Evolutionary conservation across 2,797 vertebrate genomes (phyloP), one percentile per base, ranked within the genome.

Genomic region (Sebastes taczanowskii): DNA sequence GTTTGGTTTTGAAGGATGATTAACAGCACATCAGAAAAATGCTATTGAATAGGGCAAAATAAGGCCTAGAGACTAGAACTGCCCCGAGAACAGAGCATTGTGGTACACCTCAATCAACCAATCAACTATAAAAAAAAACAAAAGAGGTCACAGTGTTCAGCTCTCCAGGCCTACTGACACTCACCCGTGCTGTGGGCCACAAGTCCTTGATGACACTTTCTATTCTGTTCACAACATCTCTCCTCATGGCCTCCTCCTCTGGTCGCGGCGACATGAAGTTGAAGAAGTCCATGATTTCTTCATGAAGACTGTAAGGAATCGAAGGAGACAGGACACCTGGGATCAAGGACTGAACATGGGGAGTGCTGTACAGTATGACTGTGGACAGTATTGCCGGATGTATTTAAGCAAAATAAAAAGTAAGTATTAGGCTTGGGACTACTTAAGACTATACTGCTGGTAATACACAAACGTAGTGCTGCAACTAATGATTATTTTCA

Each of bases 251-350:
- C 85, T 97, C 97, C 94, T 99, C 98, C 89, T 99, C 98, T 9
- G 97, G 97, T 81, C 97, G 95, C 32, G 98, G 98, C 11, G 98
- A 99, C 97, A 99, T 99, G 94, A 99, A 99, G 94, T 97, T 97
- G 93, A 99, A 99, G 70, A 99, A 99, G 88, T 99, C 98, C 86
- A 99, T 91, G 63, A 99, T 98, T 95, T 99, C 98, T 92, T 99
- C 98, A 75, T 99, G 98, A 6, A 99, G 96, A 58, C 98, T 99
- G 94, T 38, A 4, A 32, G 22, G 22, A 77, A 53, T 77, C 3
- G 70, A 65, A 6, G 3, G 2, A 27, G 29, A 62, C 0, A 56
- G 7, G 20, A 72, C 27, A 74, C 6, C 2, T 14, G 3, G 38
- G 9, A 25, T 65, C 58, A 82, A 2, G 16, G 14, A 34, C 25